Evolutionary conservation across 2,113 vertebrate genomes (phyloP).

Genomic region (Caranx melampygus): DNA sequence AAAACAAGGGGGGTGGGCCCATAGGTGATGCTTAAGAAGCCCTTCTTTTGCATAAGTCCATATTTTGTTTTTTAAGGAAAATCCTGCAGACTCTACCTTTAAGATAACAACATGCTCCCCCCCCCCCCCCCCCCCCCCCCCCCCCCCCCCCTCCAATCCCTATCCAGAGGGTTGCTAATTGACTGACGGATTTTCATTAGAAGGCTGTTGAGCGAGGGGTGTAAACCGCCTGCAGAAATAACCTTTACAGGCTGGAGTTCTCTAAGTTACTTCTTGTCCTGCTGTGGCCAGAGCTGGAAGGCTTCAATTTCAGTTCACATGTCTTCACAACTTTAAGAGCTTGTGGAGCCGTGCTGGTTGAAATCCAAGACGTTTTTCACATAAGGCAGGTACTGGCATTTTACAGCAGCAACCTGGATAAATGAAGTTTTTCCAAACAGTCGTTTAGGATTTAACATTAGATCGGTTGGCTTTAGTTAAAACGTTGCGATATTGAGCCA

Average conservation of each 20-base stretch:
- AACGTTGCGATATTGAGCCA: neutral
- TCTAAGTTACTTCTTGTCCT: conserved; percentile 9
- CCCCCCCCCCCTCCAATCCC: neutral
- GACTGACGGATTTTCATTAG: conserved; percentile 45
- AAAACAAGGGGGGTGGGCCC: too few species aligned
- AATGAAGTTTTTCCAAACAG: neutral
- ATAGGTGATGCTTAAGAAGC: too few species aligned
- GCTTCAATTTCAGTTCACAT: conserved; percentile 18
- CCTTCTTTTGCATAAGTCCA: too few species aligned
- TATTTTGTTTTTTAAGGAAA: too few species aligned
- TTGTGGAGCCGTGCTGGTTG: neutral
- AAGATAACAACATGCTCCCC: neutral
- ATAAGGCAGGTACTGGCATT: conserved; percentile 8
- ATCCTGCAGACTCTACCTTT: too few species aligned
- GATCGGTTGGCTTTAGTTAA: neutral
- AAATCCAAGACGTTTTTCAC: conserved; percentile 12
- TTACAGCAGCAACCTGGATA: neutral
- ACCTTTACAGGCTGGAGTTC: conserved; percentile 10
- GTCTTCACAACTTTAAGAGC: conserved; percentile 7
- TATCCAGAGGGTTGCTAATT: conserved; percentile 32
- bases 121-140: neutral
- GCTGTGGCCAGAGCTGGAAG: neutral
- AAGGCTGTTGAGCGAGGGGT: conserved; percentile 9
- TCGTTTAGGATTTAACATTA: neutral
- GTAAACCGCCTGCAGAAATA: conserved; percentile 36